A percentile compares a stretch with the other conserved stretches of the same genome.
These are phyloP conservation scores for Chrysopa pallens DNA, from an alignment of 1,140 invertebrate species.

Conservation along the genomic window DNA sequence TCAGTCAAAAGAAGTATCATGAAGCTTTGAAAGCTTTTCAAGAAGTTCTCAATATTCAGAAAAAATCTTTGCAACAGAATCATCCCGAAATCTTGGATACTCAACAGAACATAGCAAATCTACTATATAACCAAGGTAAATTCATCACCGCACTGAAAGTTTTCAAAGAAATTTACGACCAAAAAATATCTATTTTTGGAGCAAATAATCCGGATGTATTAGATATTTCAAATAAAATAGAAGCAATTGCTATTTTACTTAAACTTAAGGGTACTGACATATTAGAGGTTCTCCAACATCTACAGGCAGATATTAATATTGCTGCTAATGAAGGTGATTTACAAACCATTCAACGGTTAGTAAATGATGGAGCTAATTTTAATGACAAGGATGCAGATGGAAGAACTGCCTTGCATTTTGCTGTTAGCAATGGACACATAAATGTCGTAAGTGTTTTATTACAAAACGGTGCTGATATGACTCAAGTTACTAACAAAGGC, in stretches of 20 bases:
- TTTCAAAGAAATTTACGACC: too few species aligned
- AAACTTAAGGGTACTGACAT: slow-evolving; percentile 1
- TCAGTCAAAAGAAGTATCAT: too few species aligned
- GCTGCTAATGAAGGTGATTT: slow-evolving; percentile 5
- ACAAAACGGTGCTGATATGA: slow-evolving; percentile 5
- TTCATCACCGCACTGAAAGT: not conserved
- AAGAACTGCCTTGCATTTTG: slow-evolving; percentile 23
- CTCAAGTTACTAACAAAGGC: slow-evolving; percentile 5
- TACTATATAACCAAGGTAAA: slow-evolving; percentile 5
- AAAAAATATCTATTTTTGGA: too few species aligned
- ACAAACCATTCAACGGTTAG: slow-evolving; percentile 6
- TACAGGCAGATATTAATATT: slow-evolving; percentile 3
- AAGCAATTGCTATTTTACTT: not conserved
- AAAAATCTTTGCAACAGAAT: slow-evolving; percentile 6
- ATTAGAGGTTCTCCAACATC: slow-evolving; percentile 3
- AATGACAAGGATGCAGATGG: slow-evolving; percentile 7
- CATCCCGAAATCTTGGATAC: slow-evolving; percentile 9
- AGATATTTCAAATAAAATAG: not conserved
- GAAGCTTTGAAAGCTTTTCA: not conserved
- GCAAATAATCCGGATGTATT: slow-evolving; percentile 1
- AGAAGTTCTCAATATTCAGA: slow-evolving; percentile 3
- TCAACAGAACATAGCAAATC: slow-evolving; percentile 5
- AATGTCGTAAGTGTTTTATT: slow-evolving; percentile 8
- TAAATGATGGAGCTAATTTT: slow-evolving; percentile 6
- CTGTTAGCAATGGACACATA: slow-evolving; percentile 20